Conservation (phyloP, 2,113 vertebrate genomes). For the Sterna hirundo region DNA sequence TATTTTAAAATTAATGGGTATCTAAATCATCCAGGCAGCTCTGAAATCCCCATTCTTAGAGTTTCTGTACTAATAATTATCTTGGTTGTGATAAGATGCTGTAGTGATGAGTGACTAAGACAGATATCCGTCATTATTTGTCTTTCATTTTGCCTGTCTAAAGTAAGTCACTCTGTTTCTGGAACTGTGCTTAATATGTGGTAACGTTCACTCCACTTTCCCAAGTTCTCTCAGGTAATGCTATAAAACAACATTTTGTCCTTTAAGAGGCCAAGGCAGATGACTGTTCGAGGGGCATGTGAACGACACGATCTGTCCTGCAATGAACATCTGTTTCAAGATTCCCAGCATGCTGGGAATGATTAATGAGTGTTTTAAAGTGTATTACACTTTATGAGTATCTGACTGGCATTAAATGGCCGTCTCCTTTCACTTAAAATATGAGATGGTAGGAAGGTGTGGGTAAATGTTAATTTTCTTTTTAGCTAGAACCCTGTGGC, state of each 20-base stretch:
- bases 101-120: neutral
- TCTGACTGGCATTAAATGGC: neutral
- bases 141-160: neutral
- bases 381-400: slow-evolving; percentile 1
- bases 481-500: neutral
- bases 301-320: slow-evolving; percentile 21
- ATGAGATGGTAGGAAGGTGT: neutral
- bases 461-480: neutral
- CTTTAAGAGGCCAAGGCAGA: slow-evolving; percentile 6
- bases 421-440: neutral
- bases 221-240: neutral
- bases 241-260: slow-evolving; percentile 8
- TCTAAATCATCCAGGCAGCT: neutral
- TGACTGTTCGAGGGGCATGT: neutral
- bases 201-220: neutral
- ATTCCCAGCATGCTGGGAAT: slow-evolving; percentile 18
- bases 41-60: neutral
- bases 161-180: neutral
- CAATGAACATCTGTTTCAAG: slow-evolving; percentile 22
- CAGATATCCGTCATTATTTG: neutral
- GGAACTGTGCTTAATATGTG: neutral
- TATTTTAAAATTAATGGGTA: neutral
- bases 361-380: slow-evolving; percentile 46
- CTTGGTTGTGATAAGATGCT: neutral
- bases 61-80: neutral